Conservation (phyloP, 1,140 invertebrate species). For the Vanessa atalanta region DNA sequence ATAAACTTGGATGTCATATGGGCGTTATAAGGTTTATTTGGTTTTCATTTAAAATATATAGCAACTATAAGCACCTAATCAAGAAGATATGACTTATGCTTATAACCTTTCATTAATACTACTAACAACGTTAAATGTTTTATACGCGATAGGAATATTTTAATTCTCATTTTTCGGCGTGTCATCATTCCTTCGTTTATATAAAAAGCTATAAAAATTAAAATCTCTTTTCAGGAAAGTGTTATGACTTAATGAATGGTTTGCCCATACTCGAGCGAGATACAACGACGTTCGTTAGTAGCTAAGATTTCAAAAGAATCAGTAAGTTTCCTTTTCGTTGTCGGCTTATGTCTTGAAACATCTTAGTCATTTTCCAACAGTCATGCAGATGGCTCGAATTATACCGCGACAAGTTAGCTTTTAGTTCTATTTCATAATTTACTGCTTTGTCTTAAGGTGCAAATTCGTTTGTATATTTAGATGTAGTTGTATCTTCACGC, state of each 20-base stretch:
- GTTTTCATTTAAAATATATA: no score
- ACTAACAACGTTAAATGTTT: no score
- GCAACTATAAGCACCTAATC: no score
- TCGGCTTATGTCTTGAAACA: slow-evolving; percentile 30
- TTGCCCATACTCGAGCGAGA: slow-evolving; percentile 1
- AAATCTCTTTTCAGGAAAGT: not conserved
- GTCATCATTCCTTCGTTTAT: no score
- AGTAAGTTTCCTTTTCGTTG: slow-evolving; percentile 28
- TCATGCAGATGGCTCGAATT: slow-evolving; percentile 27
- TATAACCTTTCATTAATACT: no score
- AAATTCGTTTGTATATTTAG: slow-evolving; percentile 13
- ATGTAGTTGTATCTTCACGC: slow-evolving; percentile 21
- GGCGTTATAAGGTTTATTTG: no score
- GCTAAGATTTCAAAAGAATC: slow-evolving; percentile 32
- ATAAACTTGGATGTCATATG: no score
- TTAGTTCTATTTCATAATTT: slow-evolving; percentile 2
- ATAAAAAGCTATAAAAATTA: not conserved
- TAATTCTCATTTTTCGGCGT: not conserved
- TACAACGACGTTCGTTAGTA: slow-evolving; percentile 21
- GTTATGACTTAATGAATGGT: slow-evolving; percentile 7
- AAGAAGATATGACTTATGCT: no score
- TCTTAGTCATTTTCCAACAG: slow-evolving; percentile 34
- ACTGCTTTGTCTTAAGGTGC: slow-evolving; percentile 12
- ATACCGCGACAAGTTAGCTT: slow-evolving; percentile 3
- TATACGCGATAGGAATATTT: not conserved